A percentile compares a stretch with the other conserved stretches of the same genome.
phyloP scores from a whole-genome alignment of 2,797 vertebrate genomes.

The Sternarchorhynchus goeldii region DNA sequence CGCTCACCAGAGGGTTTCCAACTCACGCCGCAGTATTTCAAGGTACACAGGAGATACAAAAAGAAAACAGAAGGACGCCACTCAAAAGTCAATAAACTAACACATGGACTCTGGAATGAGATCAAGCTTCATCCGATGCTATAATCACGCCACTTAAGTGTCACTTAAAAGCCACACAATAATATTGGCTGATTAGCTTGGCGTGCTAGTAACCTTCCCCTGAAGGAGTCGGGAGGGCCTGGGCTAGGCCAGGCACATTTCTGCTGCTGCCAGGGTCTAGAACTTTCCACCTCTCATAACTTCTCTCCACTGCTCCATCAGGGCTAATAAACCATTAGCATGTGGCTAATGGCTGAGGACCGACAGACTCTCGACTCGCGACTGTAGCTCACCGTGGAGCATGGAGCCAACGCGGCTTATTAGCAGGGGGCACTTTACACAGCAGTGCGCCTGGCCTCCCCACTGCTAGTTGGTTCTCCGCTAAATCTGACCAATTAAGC shows the following conservation, averaged over 20 bases:
- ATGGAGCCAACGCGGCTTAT: slow-evolving; percentile 72
- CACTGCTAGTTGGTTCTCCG: slow-evolving; percentile 68
- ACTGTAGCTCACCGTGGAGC: slow-evolving; percentile 43
- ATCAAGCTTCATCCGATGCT: not conserved
- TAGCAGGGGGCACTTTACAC: slow-evolving; percentile 74
- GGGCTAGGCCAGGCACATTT: not conserved
- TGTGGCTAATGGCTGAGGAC: slow-evolving; percentile 40
- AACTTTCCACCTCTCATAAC: slow-evolving; percentile 12
- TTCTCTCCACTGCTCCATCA: slow-evolving; percentile 24
- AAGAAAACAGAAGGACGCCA: slow-evolving; percentile 39
- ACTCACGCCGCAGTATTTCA: slow-evolving; percentile 45
- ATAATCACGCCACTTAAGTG: slow-evolving; percentile 2
- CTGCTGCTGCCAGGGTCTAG: not conserved
- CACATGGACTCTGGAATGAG: not conserved
- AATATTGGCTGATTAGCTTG: not conserved
- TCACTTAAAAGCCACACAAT: slow-evolving; percentile 10
- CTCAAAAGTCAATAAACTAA: not conserved
- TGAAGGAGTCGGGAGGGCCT: not conserved
- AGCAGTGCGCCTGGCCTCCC: slow-evolving; percentile 66
- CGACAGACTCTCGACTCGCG: slow-evolving; percentile 59
- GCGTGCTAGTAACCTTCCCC: too few species aligned
- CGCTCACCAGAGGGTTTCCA: slow-evolving; percentile 46
- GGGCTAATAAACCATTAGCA: slow-evolving; percentile 44
- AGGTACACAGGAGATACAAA: slow-evolving; percentile 54
- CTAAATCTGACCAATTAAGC: slow-evolving; percentile 78